These are phyloP conservation scores for Lapara coniferarum DNA, from an alignment of 2,888 invertebrate species.

Conservation along the genomic window DNA sequence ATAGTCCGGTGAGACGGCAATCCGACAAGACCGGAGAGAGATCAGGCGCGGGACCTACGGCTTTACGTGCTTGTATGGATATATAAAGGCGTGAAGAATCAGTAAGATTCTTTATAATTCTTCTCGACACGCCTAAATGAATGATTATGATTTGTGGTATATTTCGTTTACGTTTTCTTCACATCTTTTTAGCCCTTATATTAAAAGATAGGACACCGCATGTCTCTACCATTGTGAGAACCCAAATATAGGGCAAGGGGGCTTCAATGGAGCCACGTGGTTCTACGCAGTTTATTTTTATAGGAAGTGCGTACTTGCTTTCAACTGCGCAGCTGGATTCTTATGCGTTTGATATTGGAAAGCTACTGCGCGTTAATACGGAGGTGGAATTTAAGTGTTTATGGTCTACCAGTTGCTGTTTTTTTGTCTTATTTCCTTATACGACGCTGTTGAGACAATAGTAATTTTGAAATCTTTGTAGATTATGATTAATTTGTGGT, in stretches of 20 bases:
- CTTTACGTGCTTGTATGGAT: too few relatives aligned
- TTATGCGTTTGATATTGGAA: constrained; percentile 3
- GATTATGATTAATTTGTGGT: too few relatives aligned
- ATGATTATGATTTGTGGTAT: too few relatives aligned
- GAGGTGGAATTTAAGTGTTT: neutral
- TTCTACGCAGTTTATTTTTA: constrained; percentile 33
- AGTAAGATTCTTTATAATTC: too few relatives aligned
- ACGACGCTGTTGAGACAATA: too few relatives aligned
- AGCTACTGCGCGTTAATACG: constrained; percentile 6
- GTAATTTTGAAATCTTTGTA: too few relatives aligned
- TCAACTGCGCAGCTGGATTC: constrained; percentile 14
- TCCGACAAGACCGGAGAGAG: too few relatives aligned
- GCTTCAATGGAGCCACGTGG: constrained; percentile 36
- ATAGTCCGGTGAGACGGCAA: too few relatives aligned
- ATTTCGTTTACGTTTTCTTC: neutral
- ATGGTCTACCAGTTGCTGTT: neutral
- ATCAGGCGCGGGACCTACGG: too few relatives aligned
- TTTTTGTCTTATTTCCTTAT: too few relatives aligned
- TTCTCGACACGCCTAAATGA: too few relatives aligned
- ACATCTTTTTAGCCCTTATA: neutral
- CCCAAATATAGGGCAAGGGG: constrained; percentile 34
- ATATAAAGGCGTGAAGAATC: too few relatives aligned
- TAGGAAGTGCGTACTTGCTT: constrained; percentile 27
- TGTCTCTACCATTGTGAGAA: constrained; percentile 34
- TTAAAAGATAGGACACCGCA: constrained; percentile 9